phyloP scores from a whole-genome alignment of 2,888 invertebrate species.

The Lasioglossum marginatum region DNA sequence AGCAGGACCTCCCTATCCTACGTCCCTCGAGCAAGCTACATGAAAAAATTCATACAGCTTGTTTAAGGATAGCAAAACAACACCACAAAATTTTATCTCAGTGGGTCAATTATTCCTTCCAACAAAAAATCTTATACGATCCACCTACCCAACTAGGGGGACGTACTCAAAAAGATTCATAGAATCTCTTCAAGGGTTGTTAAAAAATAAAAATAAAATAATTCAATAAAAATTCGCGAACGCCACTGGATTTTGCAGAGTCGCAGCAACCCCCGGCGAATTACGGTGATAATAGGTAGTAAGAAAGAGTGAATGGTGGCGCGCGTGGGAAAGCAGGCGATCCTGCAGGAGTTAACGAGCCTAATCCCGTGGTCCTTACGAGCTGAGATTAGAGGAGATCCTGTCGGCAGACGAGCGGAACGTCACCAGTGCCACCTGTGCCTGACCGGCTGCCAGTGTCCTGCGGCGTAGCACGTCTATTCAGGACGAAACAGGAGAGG shows the following conservation, averaged over 20 bases:
- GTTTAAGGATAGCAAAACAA: not conserved
- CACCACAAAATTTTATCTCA: not conserved
- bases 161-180: no score
- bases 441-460: conserved; percentile 69
- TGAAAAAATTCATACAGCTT: not conserved
- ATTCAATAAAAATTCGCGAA: not conserved
- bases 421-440: conserved; percentile 74
- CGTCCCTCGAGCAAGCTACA: no score
- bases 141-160: no score
- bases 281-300: not conserved
- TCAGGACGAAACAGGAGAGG: conserved; percentile 44
- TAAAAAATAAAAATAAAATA: not conserved
- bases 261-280: not conserved
- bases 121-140: not conserved
- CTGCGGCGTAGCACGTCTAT: conserved; percentile 69
- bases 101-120: not conserved
- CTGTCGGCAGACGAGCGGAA: conserved; percentile 58
- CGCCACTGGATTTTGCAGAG: not conserved
- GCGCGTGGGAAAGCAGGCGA: conserved; percentile 64
- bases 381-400: conserved; percentile 78
- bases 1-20: no score
- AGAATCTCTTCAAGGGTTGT: not conserved
- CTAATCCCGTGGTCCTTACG: conserved; percentile 78
- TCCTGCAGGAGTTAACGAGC: conserved; percentile 80
- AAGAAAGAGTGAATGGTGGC: not conserved